Evolutionary conservation across 1,140 invertebrate genomes (phyloP), one percentile per base, ranked within the genome.

Genomic region (Caenorhabditis latens): DNA sequence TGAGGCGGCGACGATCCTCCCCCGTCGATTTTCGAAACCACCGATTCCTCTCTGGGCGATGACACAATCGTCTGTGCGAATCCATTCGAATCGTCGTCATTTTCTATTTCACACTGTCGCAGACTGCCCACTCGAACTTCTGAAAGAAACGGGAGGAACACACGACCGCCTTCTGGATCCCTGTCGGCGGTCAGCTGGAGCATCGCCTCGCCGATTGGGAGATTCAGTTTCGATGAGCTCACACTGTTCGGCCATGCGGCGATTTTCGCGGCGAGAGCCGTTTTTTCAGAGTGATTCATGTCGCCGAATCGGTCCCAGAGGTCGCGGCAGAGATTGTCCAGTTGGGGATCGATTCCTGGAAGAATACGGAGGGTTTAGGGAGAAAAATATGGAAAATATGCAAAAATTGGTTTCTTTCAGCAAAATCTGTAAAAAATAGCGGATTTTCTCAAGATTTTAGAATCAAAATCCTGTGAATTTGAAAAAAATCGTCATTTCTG

Each of bases 141-240:
- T 93, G 95, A 96, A 84, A 98, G 94, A 92, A 98, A 98, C 65
- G 97, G 97, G 92, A 98, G 95, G 94, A 98, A 98, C 84, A 91
- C 55, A 48, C 65, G 87, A 4, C 58, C 83, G 9, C 42, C 24
- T 57, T 79, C 86, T 16, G 79, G n/a, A 71, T 86, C 48, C 0
- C 75, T 16, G 46, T 42, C 55, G 86, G 21, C 65, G 14, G 83
- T 46, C 50, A 84, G 16, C 24, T 84, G 86, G 5, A 84, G 61
- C 86, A 87, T 87, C 9, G 61, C 82, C 48, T 84, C 82, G n/a
- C 82, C 82, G 43, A 57, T 67, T 32, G 83, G 86, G 11, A 87
- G 7, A 42, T 87, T 58, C n/a, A 87, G 7, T 65, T 82, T 67
- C 24, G 50, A 67, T 40, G 46, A 53, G 14, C 21, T 42, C 0